These are phyloP conservation scores for Stichodactyla helianthus DNA, from an alignment of 64 coral and sea anemone genomes.

Conservation along the genomic window DNA sequence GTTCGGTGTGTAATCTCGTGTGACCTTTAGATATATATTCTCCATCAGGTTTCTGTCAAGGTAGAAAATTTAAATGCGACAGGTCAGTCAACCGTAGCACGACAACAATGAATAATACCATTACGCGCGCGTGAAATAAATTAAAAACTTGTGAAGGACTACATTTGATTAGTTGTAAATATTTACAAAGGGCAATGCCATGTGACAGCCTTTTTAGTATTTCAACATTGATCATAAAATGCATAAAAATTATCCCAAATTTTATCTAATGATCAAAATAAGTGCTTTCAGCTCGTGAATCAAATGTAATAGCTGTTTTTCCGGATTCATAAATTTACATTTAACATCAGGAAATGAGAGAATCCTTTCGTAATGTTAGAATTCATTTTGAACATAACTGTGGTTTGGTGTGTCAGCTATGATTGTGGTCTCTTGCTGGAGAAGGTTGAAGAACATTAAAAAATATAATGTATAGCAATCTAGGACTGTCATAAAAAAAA, in stretches of 20 bases:
- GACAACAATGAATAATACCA: not conserved
- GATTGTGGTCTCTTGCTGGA: not conserved
- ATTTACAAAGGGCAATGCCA: not conserved
- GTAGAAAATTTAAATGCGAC: not conserved
- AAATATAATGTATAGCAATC: too few species aligned
- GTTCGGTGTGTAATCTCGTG: slow-evolving; percentile 58
- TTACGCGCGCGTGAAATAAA: not conserved
- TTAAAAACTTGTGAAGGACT: not conserved
- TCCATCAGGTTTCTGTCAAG: slow-evolving; percentile 42
- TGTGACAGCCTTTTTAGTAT: not conserved
- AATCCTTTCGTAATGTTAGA: not conserved
- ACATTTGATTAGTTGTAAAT: not conserved
- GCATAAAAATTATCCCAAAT: not conserved
- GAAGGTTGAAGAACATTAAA: not conserved
- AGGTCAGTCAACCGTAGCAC: slow-evolving; percentile 5
- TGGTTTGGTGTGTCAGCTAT: not conserved
- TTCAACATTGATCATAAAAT: not conserved
- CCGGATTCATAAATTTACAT: not conserved
- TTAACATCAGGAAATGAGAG: not conserved
- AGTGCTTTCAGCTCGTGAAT: not conserved
- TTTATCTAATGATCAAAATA: not conserved
- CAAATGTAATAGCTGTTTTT: not conserved
- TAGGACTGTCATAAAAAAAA: too few species aligned
- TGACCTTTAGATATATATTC: slow-evolving; percentile 85
- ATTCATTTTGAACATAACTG: not conserved